Conservation (phyloP, 2,888 invertebrate species). For the Panorpa germanica region DNA sequence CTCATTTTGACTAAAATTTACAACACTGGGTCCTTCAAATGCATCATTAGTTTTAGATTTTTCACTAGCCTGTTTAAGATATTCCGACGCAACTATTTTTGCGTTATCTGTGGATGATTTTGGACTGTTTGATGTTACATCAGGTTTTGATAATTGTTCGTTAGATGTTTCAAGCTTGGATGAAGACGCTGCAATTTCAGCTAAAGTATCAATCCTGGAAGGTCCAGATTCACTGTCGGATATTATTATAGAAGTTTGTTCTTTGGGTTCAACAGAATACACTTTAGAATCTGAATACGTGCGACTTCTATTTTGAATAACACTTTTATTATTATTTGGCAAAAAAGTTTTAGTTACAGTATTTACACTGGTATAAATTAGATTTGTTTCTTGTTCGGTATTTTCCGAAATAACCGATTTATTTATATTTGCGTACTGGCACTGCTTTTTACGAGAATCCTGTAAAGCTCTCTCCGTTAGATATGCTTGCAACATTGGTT, state of each 20-base stretch:
- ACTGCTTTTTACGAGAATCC: conserved; percentile 52
- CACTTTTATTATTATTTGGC: conserved; percentile 7
- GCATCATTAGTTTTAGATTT: conserved; percentile 27
- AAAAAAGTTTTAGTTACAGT: conserved; percentile 6
- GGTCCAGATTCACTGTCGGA: too few relatives aligned
- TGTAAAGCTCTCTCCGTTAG: conserved; percentile 50
- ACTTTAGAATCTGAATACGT: conserved; percentile 16
- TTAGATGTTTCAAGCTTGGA: conserved; percentile 15
- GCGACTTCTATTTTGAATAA: conserved; percentile 12
- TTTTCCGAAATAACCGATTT: neutral
- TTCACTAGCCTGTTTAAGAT: conserved; percentile 37
- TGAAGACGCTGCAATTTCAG: conserved; percentile 13
- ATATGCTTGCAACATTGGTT: conserved; percentile 43
- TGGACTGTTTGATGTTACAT: neutral
- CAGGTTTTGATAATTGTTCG: conserved; percentile 8
- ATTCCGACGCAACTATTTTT: conserved; percentile 44
- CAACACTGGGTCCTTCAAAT: too few relatives aligned
- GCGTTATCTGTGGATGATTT: conserved; percentile 24
- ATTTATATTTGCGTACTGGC: conserved; percentile 29
- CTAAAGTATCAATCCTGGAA: conserved; percentile 13
- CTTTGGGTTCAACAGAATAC: conserved; percentile 14
- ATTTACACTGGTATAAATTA: conserved; percentile 14
- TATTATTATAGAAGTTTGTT: too few relatives aligned
- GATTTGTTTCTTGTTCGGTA: neutral
- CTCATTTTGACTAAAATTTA: too few relatives aligned